phyloP scores from a whole-genome alignment of 2,797 vertebrate species.

The Spheniscus humboldti region DNA sequence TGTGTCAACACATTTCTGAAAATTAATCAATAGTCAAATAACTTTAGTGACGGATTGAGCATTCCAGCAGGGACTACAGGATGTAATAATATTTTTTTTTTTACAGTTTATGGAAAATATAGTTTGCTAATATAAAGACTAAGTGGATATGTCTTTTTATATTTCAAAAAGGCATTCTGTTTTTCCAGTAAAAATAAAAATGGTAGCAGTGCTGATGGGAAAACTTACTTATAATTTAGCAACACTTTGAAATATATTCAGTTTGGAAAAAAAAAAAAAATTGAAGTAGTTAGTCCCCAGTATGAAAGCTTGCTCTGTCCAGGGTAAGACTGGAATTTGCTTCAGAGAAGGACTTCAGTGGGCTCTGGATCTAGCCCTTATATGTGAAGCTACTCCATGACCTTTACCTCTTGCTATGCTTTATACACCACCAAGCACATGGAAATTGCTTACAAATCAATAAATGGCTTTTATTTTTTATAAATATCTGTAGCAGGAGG shows the following conservation, averaged over 20 bases:
- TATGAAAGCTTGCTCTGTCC: background rate
- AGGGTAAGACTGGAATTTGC: background rate
- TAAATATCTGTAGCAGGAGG: background rate
- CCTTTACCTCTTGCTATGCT: background rate
- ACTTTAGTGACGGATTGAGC: constrained; percentile 21
- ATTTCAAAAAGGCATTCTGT: background rate
- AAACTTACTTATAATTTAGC: background rate
- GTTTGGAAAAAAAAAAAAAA: background rate
- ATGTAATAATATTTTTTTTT: background rate
- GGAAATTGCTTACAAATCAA: background rate
- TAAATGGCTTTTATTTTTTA: background rate
- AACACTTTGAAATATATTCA: background rate
- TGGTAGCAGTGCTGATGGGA: background rate
- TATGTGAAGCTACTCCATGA: background rate
- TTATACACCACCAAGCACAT: background rate
- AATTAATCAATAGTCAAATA: constrained; percentile 62
- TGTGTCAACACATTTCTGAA: constrained; percentile 49
- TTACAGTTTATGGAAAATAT: background rate
- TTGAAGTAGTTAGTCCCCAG: background rate
- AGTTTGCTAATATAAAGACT: background rate
- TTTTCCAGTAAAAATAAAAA: background rate
- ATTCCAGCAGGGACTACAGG: background rate
- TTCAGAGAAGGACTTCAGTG: background rate
- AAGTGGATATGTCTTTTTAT: background rate
- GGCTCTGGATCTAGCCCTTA: background rate